Evolutionary conservation across 2,888 invertebrate species (phyloP).

Genomic region (Caenorhabditis sinica): DNA sequence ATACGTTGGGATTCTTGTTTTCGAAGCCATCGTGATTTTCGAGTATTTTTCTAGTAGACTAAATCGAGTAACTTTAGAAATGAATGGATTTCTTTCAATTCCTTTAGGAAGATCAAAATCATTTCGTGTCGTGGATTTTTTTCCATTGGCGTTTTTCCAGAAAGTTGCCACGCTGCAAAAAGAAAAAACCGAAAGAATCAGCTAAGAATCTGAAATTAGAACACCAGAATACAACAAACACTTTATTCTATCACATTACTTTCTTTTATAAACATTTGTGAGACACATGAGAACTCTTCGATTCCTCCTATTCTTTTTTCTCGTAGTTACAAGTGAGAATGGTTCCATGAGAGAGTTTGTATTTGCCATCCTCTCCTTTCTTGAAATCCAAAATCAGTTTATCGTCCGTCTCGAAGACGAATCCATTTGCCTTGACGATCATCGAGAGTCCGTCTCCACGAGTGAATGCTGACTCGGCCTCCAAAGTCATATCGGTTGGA

Average conservation of each 20-base stretch:
- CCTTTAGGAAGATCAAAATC: no score
- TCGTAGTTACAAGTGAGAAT: slow-evolving; percentile 45
- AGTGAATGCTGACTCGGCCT: slow-evolving; percentile 19
- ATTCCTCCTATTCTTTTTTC: neutral
- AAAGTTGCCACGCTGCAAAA: no score
- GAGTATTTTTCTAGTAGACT: slow-evolving; percentile 1
- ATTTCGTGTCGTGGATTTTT: neutral
- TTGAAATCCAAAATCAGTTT: slow-evolving; percentile 50
- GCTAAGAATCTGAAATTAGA: no score
- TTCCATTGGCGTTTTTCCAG: no score
- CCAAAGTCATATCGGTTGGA: slow-evolving; percentile 17
- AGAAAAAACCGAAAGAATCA: no score
- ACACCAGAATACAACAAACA: neutral
- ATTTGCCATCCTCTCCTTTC: slow-evolving; percentile 41
- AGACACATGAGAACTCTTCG: neutral
- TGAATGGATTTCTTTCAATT: neutral
- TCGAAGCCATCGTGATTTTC: neutral
- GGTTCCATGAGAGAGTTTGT: slow-evolving; percentile 30
- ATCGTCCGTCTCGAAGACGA: slow-evolving; percentile 44
- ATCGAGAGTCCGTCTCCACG: slow-evolving; percentile 38
- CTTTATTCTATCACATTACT: slow-evolving; percentile 2
- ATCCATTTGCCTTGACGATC: slow-evolving; percentile 28
- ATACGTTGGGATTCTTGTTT: neutral
- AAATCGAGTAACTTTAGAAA: neutral
- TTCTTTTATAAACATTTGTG: neutral